Percentiles rank a stretch among this genome's conserved stretches.
Evolutionary conservation across 2,797 vertebrate species (phyloP).

Genomic region (Ambastaia sidthimunki): DNA sequence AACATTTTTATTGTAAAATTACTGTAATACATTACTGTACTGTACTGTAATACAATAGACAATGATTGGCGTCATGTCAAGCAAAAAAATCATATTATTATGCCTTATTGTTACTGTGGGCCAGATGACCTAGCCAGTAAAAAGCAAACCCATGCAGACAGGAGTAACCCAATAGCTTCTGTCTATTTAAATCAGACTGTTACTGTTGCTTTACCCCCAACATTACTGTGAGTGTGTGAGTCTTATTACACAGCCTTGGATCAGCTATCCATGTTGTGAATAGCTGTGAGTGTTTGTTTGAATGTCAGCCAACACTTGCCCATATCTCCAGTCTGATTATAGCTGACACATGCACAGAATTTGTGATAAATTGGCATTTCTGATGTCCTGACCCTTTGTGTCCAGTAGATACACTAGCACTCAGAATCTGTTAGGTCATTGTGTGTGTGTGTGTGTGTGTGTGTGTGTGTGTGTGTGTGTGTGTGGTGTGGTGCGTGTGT

Average conservation of each 20-base stretch:
- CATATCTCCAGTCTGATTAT: slow-evolving; percentile 38
- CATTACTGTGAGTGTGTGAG: slow-evolving; percentile 28
- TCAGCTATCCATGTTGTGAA: slow-evolving; percentile 17
- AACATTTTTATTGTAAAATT: neutral
- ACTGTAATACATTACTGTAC: neutral
- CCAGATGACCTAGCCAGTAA: slow-evolving; percentile 12
- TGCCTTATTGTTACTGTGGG: neutral
- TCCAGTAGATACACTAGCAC: neutral
- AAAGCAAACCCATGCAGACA: slow-evolving; percentile 5
- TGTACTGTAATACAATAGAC: neutral
- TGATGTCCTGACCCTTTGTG: neutral
- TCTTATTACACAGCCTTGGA: slow-evolving; percentile 16
- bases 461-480: slow-evolving; percentile 35
- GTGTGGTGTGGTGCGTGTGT: too few relatives aligned
- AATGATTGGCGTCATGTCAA: neutral
- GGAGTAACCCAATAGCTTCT: neutral
- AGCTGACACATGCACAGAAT: slow-evolving; percentile 20
- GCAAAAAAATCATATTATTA: neutral
- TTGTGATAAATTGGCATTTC: slow-evolving; percentile 16
- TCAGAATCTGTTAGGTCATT: slow-evolving; percentile 14
- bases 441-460: slow-evolving; percentile 1
- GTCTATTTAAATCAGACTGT: slow-evolving; percentile 38
- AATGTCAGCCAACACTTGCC: slow-evolving; percentile 25
- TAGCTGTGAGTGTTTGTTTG: slow-evolving; percentile 34
- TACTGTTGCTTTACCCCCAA: neutral